phyloP scores from a whole-genome alignment of 2,797 vertebrate genomes.

The Petrocephalus schoutedeni region DNA sequence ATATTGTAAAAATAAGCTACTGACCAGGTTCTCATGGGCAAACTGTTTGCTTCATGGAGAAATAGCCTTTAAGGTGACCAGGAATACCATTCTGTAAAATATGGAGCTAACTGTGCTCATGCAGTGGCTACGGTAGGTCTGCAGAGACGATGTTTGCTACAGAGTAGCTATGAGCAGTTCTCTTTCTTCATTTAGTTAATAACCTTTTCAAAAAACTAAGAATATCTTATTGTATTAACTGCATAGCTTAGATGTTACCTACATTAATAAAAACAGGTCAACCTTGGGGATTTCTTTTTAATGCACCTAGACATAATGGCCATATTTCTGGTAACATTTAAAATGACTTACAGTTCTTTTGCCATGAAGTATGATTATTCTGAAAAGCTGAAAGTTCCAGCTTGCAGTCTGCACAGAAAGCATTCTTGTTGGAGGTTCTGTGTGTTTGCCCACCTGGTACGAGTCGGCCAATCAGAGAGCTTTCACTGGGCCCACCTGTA shows the following conservation, averaged over 20 bases:
- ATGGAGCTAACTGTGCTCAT: not conserved
- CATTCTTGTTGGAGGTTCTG: not conserved
- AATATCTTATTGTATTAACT: not conserved
- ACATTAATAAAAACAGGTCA: not conserved
- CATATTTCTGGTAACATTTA: not conserved
- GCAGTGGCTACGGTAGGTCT: not conserved
- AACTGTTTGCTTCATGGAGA: not conserved
- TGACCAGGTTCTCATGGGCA: not conserved
- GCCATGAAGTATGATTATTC: not conserved
- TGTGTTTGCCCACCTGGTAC: too few relatives aligned
- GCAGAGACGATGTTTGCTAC: not conserved
- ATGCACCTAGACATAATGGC: not conserved
- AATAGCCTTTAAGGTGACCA: not conserved
- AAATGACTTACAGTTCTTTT: not conserved
- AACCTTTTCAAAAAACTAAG: not conserved
- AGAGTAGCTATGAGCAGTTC: not conserved
- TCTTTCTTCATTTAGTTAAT: not conserved
- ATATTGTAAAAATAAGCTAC: not conserved
- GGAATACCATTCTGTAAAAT: not conserved
- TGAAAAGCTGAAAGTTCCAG: not conserved
- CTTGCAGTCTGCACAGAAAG: not conserved
- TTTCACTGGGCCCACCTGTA: not conserved
- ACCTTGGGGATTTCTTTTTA: not conserved
- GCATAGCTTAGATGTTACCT: not conserved
- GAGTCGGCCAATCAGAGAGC: not conserved